Percentiles rank a stretch among this genome's conserved stretches.
phyloP scores from a whole-genome alignment of 2,797 vertebrate species.

The Halcyon badia region DNA sequence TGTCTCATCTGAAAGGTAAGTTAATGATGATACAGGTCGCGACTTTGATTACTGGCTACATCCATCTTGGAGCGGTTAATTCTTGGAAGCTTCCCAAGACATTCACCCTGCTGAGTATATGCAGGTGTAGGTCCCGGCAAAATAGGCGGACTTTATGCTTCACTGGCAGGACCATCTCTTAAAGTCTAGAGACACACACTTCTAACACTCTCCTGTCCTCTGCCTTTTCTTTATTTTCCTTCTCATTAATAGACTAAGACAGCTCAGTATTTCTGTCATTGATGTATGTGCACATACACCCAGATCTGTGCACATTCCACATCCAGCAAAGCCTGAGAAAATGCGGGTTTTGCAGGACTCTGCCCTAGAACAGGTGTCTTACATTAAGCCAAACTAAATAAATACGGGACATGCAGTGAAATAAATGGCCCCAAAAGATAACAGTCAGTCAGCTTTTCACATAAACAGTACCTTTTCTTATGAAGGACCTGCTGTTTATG shows the following conservation, averaged over 20 bases:
- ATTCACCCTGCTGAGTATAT: not conserved
- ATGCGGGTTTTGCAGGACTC: not conserved
- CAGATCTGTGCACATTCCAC: constrained; percentile 4
- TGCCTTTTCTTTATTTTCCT: constrained; percentile 26
- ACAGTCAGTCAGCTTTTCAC: not conserved
- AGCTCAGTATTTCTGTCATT: not conserved
- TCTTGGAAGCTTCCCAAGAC: constrained; percentile 29
- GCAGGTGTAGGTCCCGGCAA: not conserved
- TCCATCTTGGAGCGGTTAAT: constrained; percentile 7
- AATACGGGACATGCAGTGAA: constrained; percentile 31
- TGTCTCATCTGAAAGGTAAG: constrained; percentile 42
- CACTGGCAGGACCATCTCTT: not conserved
- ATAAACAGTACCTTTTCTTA: constrained; percentile 45
- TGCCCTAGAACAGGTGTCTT: constrained; percentile 50
- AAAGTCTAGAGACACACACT: not conserved
- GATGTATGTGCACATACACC: not conserved
- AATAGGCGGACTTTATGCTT: not conserved
- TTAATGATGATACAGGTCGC: constrained; percentile 41
- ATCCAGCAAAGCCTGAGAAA: constrained; percentile 51
- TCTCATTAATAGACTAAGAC: not conserved
- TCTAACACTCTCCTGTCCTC: not conserved
- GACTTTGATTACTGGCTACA: constrained; percentile 45
- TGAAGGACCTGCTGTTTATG: constrained; percentile 13
- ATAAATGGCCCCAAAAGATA: not conserved
- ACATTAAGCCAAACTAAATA: constrained; percentile 55